These are phyloP conservation scores for Leucoma salicis DNA, from an alignment of 2,888 invertebrate genomes.

Conservation along the genomic window DNA sequence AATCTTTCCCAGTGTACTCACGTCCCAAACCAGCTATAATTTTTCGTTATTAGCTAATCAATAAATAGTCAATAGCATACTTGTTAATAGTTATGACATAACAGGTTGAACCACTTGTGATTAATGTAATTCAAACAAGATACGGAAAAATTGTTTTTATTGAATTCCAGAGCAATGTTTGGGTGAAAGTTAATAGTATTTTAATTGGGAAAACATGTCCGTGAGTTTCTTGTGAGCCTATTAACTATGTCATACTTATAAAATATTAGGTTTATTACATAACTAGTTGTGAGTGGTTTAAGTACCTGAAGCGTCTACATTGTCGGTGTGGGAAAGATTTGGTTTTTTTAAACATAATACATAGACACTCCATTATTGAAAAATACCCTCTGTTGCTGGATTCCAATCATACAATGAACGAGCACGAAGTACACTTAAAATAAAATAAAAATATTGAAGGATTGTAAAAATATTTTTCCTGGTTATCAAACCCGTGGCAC, in stretches of 20 bases:
- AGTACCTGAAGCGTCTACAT: too few species aligned
- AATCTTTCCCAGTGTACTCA: conserved; percentile 57
- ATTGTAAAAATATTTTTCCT: too few species aligned
- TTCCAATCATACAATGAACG: too few species aligned
- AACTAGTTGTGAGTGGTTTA: too few species aligned
- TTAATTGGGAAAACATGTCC: conserved; percentile 25
- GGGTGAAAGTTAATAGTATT: conserved; percentile 33
- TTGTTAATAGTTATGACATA: conserved; percentile 35
- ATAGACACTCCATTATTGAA: too few species aligned
- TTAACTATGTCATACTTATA: conserved; percentile 28
- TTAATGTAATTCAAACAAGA: conserved; percentile 31
- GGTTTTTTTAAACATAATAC: too few species aligned
- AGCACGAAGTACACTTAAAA: too few species aligned
- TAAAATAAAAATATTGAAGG: too few species aligned
- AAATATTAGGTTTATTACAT: too few species aligned
- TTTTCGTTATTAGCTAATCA: conserved; percentile 58
- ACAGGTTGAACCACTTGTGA: conserved; percentile 27
- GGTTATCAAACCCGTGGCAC: too few species aligned
- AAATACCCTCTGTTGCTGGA: too few species aligned
- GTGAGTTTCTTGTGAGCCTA: conserved; percentile 18
- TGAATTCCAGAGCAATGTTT: conserved; percentile 19
- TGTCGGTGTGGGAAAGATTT: too few species aligned
- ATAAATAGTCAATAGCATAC: conserved; percentile 38
- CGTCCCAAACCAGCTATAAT: conserved; percentile 59
- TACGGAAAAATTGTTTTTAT: conserved; percentile 26